Evolutionary conservation across 2,113 vertebrate genomes (phyloP).

Genomic region (Tringa solitaria): DNA sequence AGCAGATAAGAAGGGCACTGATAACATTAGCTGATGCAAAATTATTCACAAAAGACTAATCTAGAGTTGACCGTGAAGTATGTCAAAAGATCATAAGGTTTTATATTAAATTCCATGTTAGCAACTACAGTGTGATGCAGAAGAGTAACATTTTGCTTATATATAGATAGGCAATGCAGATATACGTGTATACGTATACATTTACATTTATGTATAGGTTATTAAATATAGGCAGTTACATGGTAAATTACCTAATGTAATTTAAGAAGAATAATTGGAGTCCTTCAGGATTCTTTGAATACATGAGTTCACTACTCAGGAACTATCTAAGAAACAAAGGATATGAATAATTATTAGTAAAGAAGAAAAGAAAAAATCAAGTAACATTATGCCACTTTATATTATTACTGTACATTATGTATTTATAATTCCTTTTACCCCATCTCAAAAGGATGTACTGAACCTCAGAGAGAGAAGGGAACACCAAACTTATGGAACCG

Average conservation of each 20-base stretch:
- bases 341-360: background rate
- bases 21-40: background rate
- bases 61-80: background rate
- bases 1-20: background rate
- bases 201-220: background rate
- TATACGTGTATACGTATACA: fast-evolving
- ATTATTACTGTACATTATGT: background rate
- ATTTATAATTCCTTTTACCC: background rate
- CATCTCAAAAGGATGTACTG: background rate
- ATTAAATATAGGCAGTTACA: background rate
- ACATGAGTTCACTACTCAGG: background rate
- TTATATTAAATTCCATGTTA: background rate
- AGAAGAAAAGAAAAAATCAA: background rate
- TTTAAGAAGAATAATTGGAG: background rate
- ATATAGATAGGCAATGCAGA: background rate
- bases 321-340: background rate
- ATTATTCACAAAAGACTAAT: background rate
- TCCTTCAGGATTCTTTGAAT: background rate
- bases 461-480: background rate
- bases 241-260: background rate
- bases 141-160: background rate
- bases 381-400: background rate
- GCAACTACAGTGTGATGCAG: background rate
- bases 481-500: background rate
- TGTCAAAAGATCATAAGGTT: background rate